A percentile compares a stretch with the other conserved stretches of the same genome.
Conservation (phyloP, 53 echinoderm and acorn worm species). For the Echinometra lucunter region DNA sequence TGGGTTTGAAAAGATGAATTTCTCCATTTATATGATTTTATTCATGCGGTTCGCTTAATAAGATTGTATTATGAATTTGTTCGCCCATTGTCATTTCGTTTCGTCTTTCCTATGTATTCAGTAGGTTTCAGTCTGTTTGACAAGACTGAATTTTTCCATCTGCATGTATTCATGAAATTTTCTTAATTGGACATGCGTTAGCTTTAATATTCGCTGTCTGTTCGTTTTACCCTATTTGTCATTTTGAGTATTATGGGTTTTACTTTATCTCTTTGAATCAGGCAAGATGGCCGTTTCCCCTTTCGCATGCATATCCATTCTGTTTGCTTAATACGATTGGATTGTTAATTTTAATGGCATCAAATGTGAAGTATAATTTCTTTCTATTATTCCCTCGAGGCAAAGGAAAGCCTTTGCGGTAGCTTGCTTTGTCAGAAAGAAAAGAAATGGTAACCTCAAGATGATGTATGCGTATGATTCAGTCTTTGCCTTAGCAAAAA, state of each 20-base stretch:
- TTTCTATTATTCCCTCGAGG: not conserved
- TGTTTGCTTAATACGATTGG: conserved; percentile 33
- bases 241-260: not conserved
- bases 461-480: conserved; percentile 33
- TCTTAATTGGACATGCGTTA: too few species aligned
- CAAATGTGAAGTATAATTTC: not conserved
- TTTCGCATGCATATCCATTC: not conserved
- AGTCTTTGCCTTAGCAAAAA: not conserved
- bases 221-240: not conserved
- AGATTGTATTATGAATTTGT: too few species aligned
- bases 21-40: too few species aligned
- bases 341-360: not conserved
- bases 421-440: not conserved
- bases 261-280: not conserved
- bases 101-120: too few species aligned
- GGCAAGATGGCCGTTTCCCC: conserved; percentile 11
- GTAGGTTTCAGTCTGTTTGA: too few species aligned
- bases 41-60: too few species aligned
- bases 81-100: too few species aligned
- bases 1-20: too few species aligned
- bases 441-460: not conserved
- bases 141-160: too few species aligned
- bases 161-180: too few species aligned
- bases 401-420: not conserved
- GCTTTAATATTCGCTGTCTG: not conserved